Base-by-base conservation (phyloP, 2,888 invertebrate species). In the Lithophane leautieri region DNA sequence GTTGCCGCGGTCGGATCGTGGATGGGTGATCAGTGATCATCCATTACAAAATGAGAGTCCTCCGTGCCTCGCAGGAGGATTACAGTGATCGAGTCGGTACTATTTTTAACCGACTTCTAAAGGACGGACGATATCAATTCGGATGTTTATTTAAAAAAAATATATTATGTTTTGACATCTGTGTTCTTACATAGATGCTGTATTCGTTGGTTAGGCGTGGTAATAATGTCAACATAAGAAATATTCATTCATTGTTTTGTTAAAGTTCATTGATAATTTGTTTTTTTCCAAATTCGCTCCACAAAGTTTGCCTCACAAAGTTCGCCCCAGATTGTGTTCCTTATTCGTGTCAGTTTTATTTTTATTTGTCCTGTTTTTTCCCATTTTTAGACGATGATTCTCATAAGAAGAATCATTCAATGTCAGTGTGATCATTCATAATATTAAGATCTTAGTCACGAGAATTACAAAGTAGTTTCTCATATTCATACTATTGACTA, bases 401-500 rank as follows among this genome's bases (percentile, higher is more conserved):
- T 28, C 22, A 50, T 50, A 11, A 19, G 6, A 52, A 8, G 1
- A 69, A 44, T 61, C 22, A 44, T 16, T 1, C 4, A 40, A 40
- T 28, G 52, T 34, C n/a, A 19, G 4, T 7, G 6, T 47, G 25
- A 25, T 25, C 25, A 25, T 11, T 40, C 7, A 40, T 16, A 73
- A 72, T 47, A 58, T 19, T 28, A 34, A 56, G 0, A 8, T 28
- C 7, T 60, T 74, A 54, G 25, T 65, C 52, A 75, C 74, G 44
- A 68, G n/a, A 42, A 40, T 28, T 54, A 68, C 47, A 25, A 16
- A 60, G 9, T 50, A 47, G 47, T 22, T 52, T 28, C 28, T 25
- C 22, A 50, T 22, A 42, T 11, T 58, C 25, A n/a, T 44, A 63
- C 16, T 54, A 63, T 47, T 65, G 60, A 61, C 54, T 40, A 14